Conservation (phyloP, 2,113 vertebrate genomes). For the Psophia crepitans region DNA sequence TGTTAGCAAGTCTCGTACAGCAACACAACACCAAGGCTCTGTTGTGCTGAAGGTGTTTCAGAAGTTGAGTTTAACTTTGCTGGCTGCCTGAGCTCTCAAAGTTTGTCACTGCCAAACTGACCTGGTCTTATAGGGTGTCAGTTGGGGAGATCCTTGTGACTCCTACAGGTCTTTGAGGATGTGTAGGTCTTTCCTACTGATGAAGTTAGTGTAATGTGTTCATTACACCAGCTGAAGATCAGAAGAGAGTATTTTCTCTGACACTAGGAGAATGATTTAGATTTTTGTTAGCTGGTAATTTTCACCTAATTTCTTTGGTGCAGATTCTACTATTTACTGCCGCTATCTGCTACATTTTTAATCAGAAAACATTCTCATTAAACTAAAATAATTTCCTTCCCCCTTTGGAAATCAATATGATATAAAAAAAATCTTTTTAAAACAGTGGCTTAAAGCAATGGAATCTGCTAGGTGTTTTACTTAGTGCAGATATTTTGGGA, state of each 20-base stretch:
- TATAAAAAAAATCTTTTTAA: neutral
- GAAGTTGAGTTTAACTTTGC: neutral
- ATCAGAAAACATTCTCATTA: neutral
- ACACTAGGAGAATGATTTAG: neutral
- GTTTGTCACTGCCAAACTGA: neutral
- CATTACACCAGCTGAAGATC: neutral
- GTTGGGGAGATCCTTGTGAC: neutral
- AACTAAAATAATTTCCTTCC: neutral
- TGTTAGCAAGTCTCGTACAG: neutral
- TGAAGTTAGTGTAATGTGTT: neutral
- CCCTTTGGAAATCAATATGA: neutral
- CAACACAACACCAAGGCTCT: too few relatives aligned
- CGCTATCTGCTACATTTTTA: neutral
- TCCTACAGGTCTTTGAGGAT: neutral
- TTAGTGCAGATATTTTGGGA: neutral
- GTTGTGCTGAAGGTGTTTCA: neutral
- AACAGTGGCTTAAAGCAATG: neutral
- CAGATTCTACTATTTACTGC: neutral
- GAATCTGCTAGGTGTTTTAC: neutral
- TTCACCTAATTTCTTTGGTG: neutral
- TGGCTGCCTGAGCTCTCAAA: neutral
- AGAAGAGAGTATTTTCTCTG: neutral
- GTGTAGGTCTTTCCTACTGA: neutral
- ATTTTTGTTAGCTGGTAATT: neutral
- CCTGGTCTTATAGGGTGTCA: neutral